These are phyloP conservation scores for Hemichromis elongatus DNA, from an alignment of 2,113 vertebrate genomes.

Conservation along the genomic window DNA sequence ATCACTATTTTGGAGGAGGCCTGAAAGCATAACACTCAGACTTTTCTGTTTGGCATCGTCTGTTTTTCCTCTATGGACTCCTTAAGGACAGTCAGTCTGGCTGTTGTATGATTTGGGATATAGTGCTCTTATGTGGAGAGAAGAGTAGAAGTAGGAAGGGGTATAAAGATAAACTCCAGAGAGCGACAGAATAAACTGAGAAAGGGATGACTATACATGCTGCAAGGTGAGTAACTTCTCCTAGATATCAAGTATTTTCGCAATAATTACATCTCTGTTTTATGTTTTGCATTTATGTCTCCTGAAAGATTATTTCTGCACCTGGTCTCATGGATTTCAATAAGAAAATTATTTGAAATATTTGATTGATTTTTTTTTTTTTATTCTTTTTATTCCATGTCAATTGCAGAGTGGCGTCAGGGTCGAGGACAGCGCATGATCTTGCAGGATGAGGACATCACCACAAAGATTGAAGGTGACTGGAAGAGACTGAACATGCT, in stretches of 20 bases:
- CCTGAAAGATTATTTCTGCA: background rate
- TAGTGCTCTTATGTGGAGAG: background rate
- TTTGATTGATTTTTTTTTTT: background rate
- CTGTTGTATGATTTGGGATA: background rate
- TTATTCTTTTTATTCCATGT: background rate
- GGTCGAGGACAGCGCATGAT: slow-evolving; percentile 89
- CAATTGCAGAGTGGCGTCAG: slow-evolving; percentile 89
- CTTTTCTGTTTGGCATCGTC: background rate
- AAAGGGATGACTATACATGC: background rate
- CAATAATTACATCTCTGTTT: background rate
- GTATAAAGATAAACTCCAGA: background rate
- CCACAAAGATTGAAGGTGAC: slow-evolving; percentile 95
- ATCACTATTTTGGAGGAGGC: background rate
- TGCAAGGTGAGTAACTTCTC: background rate
- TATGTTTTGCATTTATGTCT: background rate
- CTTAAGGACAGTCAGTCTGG: background rate
- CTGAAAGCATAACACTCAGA: background rate
- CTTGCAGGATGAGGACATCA: slow-evolving; percentile 93
- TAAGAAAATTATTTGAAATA: background rate
- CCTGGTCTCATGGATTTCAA: background rate
- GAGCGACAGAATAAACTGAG: background rate
- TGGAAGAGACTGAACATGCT: slow-evolving; percentile 96
- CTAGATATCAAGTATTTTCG: background rate
- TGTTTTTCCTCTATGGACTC: background rate
- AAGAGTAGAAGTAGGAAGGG: background rate